phyloP scores from a whole-genome alignment of 2,113 vertebrate genomes.

The Isurus oxyrinchus region DNA sequence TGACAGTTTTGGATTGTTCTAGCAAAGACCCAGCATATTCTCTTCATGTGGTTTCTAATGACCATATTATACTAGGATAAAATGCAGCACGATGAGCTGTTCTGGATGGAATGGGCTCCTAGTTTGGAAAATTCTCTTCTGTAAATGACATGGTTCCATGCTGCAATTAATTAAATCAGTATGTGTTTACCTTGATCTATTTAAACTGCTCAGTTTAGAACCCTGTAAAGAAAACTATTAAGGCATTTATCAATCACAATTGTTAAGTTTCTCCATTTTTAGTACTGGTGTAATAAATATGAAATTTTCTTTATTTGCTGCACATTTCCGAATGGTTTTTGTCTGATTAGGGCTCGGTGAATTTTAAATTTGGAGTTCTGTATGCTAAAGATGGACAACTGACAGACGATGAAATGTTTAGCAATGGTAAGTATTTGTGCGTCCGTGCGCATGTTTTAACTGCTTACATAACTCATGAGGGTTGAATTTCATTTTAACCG shows the following conservation, averaged over 20 bases:
- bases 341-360: conserved; percentile 81
- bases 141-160: not conserved
- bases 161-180: not conserved
- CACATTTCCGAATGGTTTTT: not conserved
- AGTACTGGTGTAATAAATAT: not conserved
- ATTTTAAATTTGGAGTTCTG: conserved; percentile 97
- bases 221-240: not conserved
- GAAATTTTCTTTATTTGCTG: not conserved
- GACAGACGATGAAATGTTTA: conserved; percentile 98
- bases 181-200: not conserved
- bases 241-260: not conserved
- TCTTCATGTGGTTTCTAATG: not conserved
- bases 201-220: conserved; percentile 2
- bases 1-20: not conserved
- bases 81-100: too few species aligned
- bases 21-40: not conserved
- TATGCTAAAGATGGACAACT: conserved; percentile 96
- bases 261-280: not conserved
- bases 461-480: not conserved
- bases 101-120: not conserved
- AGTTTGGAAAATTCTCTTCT: not conserved
- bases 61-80: not conserved
- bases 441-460: not conserved
- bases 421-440: conserved; percentile 74
- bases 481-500: not conserved